Percentiles rank a stretch among this genome's conserved stretches.
Evolutionary conservation across 2,888 invertebrate species (phyloP).

Genomic region (Liopterus haemorrhoidalis): DNA sequence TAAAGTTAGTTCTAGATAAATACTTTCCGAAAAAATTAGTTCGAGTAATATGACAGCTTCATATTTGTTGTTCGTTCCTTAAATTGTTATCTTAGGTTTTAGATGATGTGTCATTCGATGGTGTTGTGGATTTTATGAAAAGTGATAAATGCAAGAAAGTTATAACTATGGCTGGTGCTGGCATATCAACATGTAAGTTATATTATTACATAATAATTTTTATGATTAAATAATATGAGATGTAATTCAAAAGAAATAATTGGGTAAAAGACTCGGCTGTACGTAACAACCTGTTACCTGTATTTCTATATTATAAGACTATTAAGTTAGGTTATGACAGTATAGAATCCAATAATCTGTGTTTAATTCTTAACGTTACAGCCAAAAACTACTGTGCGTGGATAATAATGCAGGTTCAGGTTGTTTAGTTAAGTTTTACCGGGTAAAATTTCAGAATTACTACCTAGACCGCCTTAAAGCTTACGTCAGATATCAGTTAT

Average conservation of each 20-base stretch:
- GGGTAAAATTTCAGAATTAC: too few species aligned
- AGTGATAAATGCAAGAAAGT: conserved; percentile 73
- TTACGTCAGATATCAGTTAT: too few species aligned
- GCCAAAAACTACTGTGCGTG: too few species aligned
- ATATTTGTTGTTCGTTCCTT: background rate
- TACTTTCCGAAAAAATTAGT: conserved; percentile 12
- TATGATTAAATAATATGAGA: conserved; percentile 18
- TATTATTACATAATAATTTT: conserved; percentile 21
- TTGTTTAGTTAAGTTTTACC: too few species aligned
- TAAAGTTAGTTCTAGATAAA: conserved; percentile 27
- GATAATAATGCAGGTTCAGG: too few species aligned
- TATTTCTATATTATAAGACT: too few species aligned
- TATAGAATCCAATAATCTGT: background rate
- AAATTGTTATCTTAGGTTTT: conserved; percentile 50
- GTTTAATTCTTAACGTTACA: background rate
- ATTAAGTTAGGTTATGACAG: background rate
- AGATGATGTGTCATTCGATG: conserved; percentile 66
- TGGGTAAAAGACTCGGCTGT: too few species aligned
- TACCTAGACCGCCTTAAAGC: too few species aligned
- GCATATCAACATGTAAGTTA: conserved; percentile 87
- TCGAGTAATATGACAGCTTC: conserved; percentile 16
- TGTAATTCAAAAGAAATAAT: too few species aligned
- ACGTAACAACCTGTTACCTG: too few species aligned
- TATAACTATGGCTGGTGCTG: conserved; percentile 92
- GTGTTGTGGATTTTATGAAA: conserved; percentile 73